Percentiles rank a stretch among this genome's conserved stretches.
Conservation (phyloP, 2,888 invertebrate species). For the Myopa testacea region DNA sequence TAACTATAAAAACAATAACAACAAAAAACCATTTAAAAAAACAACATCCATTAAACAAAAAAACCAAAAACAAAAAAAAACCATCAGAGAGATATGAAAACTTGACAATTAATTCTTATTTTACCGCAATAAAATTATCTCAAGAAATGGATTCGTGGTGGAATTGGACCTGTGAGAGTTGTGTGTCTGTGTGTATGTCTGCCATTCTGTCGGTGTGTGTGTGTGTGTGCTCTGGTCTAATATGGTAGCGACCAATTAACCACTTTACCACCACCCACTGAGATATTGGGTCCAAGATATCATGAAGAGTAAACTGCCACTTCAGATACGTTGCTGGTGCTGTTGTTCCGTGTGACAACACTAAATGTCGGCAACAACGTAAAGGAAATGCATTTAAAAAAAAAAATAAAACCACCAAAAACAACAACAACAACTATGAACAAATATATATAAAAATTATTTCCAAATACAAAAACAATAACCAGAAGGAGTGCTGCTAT, state of each 20-base stretch:
- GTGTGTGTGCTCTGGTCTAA: background rate
- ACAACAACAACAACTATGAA: background rate
- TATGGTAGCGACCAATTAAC: slow-evolving; percentile 3
- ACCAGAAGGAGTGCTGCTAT: too few relatives aligned
- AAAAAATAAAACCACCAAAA: too few relatives aligned
- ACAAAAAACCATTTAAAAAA: too few relatives aligned
- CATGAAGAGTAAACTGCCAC: background rate
- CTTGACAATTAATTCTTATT: background rate
- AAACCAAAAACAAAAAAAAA: background rate
- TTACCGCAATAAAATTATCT: background rate
- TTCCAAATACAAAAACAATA: too few relatives aligned
- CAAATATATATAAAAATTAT: background rate
- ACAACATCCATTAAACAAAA: too few relatives aligned
- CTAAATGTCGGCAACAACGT: slow-evolving; percentile 2
- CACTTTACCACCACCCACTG: slow-evolving; percentile 1
- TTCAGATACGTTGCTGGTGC: background rate
- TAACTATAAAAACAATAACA: too few relatives aligned
- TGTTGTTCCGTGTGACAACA: background rate
- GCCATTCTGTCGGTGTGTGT: background rate
- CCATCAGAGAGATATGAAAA: background rate
- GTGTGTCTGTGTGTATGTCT: background rate
- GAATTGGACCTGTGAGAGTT: background rate
- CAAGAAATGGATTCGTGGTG: background rate
- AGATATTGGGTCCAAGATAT: background rate
- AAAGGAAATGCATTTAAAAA: background rate